These are phyloP conservation scores for Hypomecis atomaria DNA, from an alignment of 2,888 invertebrate species.

Conservation along the genomic window DNA sequence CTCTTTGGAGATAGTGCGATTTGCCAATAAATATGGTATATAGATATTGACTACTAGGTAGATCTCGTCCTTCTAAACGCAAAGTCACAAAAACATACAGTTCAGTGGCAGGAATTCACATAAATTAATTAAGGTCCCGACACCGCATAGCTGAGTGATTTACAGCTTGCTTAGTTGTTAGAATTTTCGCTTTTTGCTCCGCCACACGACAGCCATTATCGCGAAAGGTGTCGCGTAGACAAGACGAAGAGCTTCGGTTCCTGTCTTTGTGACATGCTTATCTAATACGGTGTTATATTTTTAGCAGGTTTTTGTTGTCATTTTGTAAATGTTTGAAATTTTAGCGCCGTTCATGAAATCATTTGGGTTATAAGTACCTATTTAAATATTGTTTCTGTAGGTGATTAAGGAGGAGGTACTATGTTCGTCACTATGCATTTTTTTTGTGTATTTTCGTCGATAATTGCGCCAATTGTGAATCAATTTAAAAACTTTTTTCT, in stretches of 20 bases:
- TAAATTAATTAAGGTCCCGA: slow-evolving; percentile 76
- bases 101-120: slow-evolving; percentile 68
- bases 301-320: not conserved
- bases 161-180: slow-evolving; percentile 61
- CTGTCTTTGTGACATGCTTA: not conserved
- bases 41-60: not conserved
- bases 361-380: no score
- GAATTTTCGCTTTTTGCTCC: slow-evolving; percentile 63
- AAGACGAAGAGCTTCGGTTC: slow-evolving; percentile 12
- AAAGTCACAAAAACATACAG: slow-evolving; percentile 47
- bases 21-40: not conserved
- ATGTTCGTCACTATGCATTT: no score
- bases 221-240: slow-evolving; percentile 39
- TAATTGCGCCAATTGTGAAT: no score
- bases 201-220: slow-evolving; percentile 76
- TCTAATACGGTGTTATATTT: not conserved
- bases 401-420: no score
- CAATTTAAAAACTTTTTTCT: no score
- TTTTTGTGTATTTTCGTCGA: no score
- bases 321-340: not conserved
- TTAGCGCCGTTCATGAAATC: not conserved
- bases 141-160: slow-evolving; percentile 68
- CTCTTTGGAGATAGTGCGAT: no score
- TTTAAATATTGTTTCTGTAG: no score
- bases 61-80: not conserved